phyloP scores from a whole-genome alignment of 2,113 vertebrate genomes.

The Ptilorrhoa leucosticta region DNA sequence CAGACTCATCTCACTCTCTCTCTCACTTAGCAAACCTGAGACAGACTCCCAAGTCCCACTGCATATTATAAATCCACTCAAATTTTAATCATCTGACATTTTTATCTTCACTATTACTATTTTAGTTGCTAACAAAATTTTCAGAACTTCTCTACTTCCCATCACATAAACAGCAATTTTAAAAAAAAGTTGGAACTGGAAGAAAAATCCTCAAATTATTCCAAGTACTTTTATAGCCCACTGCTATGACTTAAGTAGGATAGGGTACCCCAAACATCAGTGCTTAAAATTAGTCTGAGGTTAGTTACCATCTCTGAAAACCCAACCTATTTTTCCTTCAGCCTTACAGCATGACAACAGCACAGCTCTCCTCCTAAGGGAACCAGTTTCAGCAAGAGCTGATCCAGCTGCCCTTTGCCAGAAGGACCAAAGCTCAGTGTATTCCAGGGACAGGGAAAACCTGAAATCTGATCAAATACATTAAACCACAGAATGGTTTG shows the following conservation, averaged over 20 bases:
- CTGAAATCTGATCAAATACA: neutral
- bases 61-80: neutral
- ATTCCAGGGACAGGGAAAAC: neutral
- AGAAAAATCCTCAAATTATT: neutral
- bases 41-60: neutral
- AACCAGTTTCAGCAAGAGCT: neutral
- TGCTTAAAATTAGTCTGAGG: neutral
- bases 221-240: neutral
- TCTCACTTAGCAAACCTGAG: neutral
- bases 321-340: neutral
- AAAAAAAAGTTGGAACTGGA: neutral
- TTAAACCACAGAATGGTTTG: neutral
- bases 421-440: neutral
- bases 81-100: neutral
- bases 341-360: neutral
- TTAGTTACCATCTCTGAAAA: neutral
- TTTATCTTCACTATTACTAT: neutral
- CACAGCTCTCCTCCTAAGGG: neutral
- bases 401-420: neutral
- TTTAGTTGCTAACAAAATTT: neutral
- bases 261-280: neutral
- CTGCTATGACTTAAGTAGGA: neutral
- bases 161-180: neutral
- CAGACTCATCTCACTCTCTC: neutral
- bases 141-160: neutral